Base-by-base conservation (phyloP, 2,797 vertebrate species). In the Staurois parvus region DNA sequence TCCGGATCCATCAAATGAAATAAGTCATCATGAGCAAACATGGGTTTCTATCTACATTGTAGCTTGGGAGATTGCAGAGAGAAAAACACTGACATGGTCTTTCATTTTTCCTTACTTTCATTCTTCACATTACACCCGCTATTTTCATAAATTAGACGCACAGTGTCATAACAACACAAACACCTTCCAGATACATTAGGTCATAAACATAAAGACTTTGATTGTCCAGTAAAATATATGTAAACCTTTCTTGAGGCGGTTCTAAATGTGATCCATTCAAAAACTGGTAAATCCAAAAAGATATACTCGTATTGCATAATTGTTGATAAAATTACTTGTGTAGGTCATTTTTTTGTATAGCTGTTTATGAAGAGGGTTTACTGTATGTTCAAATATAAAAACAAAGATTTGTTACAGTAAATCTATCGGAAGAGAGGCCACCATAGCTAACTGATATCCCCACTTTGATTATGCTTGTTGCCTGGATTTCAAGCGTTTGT, bases 1-100 rank as follows among this genome's bases (percentile, higher is more conserved):
- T 74, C 59, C 34, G 59, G 26, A 79, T 85, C 69, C 42, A 52
- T 79, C 84, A 80, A 80, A 32, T 64, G 4, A 34, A 52, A 10
- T 17, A 64, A 81, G 79, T 28, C 69, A n/a, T 72, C 67, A 68
- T 67, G 28, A 42, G n/a, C 34, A 28, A 81, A 56, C 21, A 72
- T 64, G 40, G 42, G n/a, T 68, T 48, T 52, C 30, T 81, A 40
- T 66, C 42, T 76, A 67, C 3, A 56, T 21, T 29, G 40, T 67
- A 45, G 37, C n/a, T 28, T 48, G 40, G 5, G 28, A 42, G 12
- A 26, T 15, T 52, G 29, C 21, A 26, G 45, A 76, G 75, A 4
- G 21, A 17, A n/a, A 59, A 72, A n/a, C 45, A 75, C n/a, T 24
- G 13, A 4, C 17, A 52, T 52, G 52, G n/a, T n/a, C n/a, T n/a